These are phyloP conservation scores for Columbina picui DNA, from an alignment of 2,113 vertebrate species.

Conservation along the genomic window DNA sequence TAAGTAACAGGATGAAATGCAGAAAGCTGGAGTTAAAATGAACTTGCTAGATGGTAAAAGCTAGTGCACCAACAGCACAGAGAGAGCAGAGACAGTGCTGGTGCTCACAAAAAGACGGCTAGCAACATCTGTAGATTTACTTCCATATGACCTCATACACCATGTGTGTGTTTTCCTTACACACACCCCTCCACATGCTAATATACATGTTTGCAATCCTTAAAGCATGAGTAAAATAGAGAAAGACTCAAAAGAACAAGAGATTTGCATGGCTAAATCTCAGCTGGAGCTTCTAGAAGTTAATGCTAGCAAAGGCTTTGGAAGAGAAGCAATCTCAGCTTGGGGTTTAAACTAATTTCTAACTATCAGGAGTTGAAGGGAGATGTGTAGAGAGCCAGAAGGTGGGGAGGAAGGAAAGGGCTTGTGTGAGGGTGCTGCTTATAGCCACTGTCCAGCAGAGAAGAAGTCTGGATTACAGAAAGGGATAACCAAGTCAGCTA, in stretches of 20 bases:
- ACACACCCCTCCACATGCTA: neutral
- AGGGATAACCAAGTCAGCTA: neutral
- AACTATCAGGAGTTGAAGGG: neutral
- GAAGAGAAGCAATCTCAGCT: neutral
- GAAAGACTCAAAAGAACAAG: neutral
- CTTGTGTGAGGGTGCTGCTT: neutral
- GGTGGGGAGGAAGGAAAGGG: neutral
- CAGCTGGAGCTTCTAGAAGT: neutral
- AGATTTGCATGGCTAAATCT: neutral
- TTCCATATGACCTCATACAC: neutral
- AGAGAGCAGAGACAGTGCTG: neutral
- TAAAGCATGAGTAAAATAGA: neutral
- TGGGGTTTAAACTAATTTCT: neutral
- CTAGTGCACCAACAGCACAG: neutral
- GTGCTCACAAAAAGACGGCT: neutral
- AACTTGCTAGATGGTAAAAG: neutral
- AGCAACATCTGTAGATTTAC: neutral
- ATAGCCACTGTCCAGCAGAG: neutral
- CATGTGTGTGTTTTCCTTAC: neutral
- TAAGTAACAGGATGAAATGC: neutral
- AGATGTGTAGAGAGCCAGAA: neutral
- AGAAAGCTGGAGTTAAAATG: slow-evolving; percentile 1
- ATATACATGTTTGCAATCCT: neutral
- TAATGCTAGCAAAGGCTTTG: neutral
- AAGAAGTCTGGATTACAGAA: neutral